These are phyloP conservation scores for Amphibalanus amphitrite DNA, from an alignment of 1,140 invertebrate genomes.

Conservation along the genomic window DNA sequence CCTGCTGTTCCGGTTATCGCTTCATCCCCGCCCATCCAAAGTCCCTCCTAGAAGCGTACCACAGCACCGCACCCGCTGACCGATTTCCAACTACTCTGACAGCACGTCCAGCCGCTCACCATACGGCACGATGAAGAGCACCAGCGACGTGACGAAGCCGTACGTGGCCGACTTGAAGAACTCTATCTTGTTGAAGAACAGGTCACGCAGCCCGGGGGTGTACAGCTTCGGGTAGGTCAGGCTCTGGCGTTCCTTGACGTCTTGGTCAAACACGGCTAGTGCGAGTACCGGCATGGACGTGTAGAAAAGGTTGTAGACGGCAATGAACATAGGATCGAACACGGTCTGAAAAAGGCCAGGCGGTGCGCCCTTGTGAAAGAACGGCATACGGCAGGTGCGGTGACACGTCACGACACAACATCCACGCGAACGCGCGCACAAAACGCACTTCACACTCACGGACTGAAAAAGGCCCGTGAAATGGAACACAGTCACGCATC, in stretches of 20 bases:
- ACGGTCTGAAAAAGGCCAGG: constrained; percentile 50
- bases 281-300: constrained; percentile 87
- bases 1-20: no score
- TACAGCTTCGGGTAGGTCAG: constrained; percentile 86
- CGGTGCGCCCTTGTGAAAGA: no score
- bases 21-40: no score
- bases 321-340: constrained; percentile 95
- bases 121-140: constrained; percentile 93
- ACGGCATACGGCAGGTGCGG: background rate
- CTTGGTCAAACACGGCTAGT: constrained; percentile 87
- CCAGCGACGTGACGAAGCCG: constrained; percentile 87
- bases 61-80: no score
- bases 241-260: constrained; percentile 40
- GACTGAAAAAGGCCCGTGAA: no score
- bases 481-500: no score
- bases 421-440: no score
- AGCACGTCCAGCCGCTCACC: no score
- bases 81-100: no score
- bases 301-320: constrained; percentile 95
- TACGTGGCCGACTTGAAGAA: constrained; percentile 86
- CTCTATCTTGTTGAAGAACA: constrained; percentile 92
- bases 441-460: no score
- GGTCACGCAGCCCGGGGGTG: constrained; percentile 76
- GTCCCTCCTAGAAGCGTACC: no score
- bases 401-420: background rate